Evolutionary conservation across 2,888 invertebrate species (phyloP), one percentile per base, ranked within the genome.

Genomic region (Drosophila subsilvestris): DNA sequence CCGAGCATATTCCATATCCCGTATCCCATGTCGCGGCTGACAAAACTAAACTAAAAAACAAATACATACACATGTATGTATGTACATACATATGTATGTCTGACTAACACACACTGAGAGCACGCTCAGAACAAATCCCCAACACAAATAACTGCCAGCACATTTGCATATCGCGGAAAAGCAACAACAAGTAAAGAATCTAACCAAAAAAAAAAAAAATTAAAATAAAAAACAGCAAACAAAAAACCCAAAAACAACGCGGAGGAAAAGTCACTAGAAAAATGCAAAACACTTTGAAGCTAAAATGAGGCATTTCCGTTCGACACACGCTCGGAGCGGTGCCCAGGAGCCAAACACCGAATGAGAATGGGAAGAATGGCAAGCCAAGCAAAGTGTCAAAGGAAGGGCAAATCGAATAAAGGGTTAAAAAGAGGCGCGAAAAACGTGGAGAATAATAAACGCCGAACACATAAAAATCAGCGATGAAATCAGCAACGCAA

Each of bases 241-340:
- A 20, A 20, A 25, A 25, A 0, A 5, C 65, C 43, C 58, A 32
- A 45, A 48, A 49, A 51, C 17, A 44, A 32, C n/a, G 48, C 45
- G 42, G 18, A 17, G 42, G 17, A 60, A 63, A 57, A 61, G 59
- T 80, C 69, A 76, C 70, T 4, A 7, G 37, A 71, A 79, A 84
- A 88, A 86, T 88, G 84, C 84, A 88, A 86, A 85, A 88, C 88
- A 85, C 85, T 85, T 88, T 74, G 56, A 32, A 67, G 49, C 78
- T 76, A 84, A 85, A 88, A 84, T 87, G 87, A 85, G 89, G 87
- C 87, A 88, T 84, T 87, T 85, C 85, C 85, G 85, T 73, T 79
- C 84, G 83, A 83, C 80, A 86, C 81, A 78, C 78, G 78, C 71
- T 49, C 70, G 56, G n/a, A 57, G 37, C 37, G 7, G 1, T n/a